A percentile compares a stretch with the other conserved stretches of the same genome.
Evolutionary conservation across 2,797 vertebrate genomes (phyloP).

Genomic region (Pangasius macronema): DNA sequence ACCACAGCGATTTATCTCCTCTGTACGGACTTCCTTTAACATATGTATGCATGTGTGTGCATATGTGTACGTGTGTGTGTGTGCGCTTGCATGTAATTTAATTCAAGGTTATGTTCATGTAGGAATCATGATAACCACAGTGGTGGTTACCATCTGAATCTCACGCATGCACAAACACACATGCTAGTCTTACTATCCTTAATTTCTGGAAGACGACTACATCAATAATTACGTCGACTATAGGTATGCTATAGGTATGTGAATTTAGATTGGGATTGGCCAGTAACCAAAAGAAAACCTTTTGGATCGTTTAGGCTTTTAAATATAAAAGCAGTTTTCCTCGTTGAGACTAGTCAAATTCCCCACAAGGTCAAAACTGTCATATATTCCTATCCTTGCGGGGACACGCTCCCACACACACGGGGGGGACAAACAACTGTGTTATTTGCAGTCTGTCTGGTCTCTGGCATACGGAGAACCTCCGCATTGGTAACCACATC

Average conservation of each 20-base stretch:
- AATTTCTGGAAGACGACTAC: no score
- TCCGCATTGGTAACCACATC: slow-evolving; percentile 57
- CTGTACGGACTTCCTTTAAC: not conserved
- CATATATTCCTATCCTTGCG: not conserved
- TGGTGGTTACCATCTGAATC: slow-evolving; percentile 1
- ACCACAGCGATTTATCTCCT: not conserved
- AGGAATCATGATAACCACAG: not conserved
- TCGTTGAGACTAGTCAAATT: not conserved
- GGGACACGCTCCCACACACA: not conserved
- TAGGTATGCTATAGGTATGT: no score
- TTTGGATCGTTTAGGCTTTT: no score
- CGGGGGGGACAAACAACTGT: slow-evolving; percentile 63
- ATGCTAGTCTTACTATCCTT: not conserved
- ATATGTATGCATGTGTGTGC: not conserved
- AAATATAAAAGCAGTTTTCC: not conserved
- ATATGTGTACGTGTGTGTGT: not conserved
- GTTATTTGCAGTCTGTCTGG: slow-evolving; percentile 65
- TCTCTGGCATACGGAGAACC: slow-evolving; percentile 47
- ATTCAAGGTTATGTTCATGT: slow-evolving; percentile 9
- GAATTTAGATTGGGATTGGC: no score
- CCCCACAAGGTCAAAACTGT: not conserved
- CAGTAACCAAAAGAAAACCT: not conserved
- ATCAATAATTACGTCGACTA: no score
- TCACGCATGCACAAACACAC: not conserved
- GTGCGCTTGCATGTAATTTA: not conserved